Percentiles rank a stretch among this genome's conserved stretches.
Evolutionary conservation across 1,140 invertebrate species (phyloP).

Genomic region (Caenorhabditis latens): DNA sequence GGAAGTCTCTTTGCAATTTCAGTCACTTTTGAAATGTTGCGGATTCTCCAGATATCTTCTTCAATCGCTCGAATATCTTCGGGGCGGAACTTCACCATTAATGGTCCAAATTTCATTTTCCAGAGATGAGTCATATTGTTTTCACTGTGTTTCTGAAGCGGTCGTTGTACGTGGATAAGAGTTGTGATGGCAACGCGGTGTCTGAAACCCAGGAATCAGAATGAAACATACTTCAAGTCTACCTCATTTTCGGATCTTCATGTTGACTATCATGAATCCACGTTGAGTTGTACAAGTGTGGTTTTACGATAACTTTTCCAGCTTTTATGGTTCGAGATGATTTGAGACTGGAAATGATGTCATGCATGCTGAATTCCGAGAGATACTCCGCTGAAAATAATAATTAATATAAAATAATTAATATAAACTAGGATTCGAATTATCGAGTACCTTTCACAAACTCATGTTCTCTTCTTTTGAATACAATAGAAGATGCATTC

Average conservation of each 20-base stretch:
- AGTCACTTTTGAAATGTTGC: background rate
- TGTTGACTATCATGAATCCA: background rate
- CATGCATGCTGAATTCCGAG: background rate
- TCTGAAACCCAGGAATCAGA: background rate
- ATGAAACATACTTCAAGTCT: too few species aligned
- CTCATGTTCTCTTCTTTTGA: slow-evolving; percentile 12
- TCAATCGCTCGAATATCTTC: background rate
- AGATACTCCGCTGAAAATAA: background rate
- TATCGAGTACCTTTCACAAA: slow-evolving; percentile 4
- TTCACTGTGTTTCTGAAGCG: background rate
- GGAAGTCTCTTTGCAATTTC: background rate
- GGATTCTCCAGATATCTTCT: slow-evolving; percentile 1
- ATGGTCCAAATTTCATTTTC: background rate
- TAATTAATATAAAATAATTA: too few species aligned
- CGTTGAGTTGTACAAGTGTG: background rate
- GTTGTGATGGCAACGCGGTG: background rate
- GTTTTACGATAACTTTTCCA: slow-evolving; percentile 14
- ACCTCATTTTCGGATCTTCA: background rate
- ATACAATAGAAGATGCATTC: background rate
- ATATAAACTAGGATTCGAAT: background rate
- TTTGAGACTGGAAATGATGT: background rate
- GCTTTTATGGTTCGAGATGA: background rate
- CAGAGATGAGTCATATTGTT: background rate
- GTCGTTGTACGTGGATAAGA: background rate
- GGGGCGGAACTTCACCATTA: background rate